Evolutionary conservation across 2,888 invertebrate species (phyloP), one percentile per base, ranked within the genome.

Genomic region (Heliconius erato): DNA sequence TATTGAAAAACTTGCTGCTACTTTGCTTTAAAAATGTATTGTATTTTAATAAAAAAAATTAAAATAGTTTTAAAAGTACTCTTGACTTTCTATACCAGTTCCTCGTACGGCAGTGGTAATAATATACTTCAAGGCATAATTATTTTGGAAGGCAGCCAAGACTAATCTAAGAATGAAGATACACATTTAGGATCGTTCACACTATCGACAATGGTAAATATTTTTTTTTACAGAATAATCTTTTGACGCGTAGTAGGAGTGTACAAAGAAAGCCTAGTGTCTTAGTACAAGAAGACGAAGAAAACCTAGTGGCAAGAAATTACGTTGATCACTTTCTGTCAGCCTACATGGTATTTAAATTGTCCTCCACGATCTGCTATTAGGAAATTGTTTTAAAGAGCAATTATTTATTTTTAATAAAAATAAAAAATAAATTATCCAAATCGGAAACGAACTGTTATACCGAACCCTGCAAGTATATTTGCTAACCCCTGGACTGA

Each of bases 131-230:
- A 32, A 79, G 69, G 79, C 84, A 82, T 85, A 84, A 85, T 85
- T 85, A 84, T 84, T 82, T 83, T 85, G 85, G 85, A 84, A 80
- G 54, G n/a, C 79, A 69, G 85, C 85, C 85, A 85, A 81, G 77
- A 79, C 81, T 82, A 81, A 83, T 79, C 81, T 81, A 79, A 78
- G 82, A 83, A 79, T 82, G 83, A 80, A 79, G 84, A 84, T 85
- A 80, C 81, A 80, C 49, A 63, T 67, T 77, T 54, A 77, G 49
- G 72, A 65, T 19, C 0, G 16, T 32, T 40, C 59, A 77, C 71
- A 81, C 77, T 77, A 77, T 59, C 81, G 77, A 71, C 63, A 35
- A 35, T 44, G 3, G 32, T 35, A 19, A 23, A 74, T 5, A 32
- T 11, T 40, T 40, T 40, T 40, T 40, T 49, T 49, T 59, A 23